Evolutionary conservation across 2,888 invertebrate species (phyloP).

Genomic region (Micoletzkya japonica): DNA sequence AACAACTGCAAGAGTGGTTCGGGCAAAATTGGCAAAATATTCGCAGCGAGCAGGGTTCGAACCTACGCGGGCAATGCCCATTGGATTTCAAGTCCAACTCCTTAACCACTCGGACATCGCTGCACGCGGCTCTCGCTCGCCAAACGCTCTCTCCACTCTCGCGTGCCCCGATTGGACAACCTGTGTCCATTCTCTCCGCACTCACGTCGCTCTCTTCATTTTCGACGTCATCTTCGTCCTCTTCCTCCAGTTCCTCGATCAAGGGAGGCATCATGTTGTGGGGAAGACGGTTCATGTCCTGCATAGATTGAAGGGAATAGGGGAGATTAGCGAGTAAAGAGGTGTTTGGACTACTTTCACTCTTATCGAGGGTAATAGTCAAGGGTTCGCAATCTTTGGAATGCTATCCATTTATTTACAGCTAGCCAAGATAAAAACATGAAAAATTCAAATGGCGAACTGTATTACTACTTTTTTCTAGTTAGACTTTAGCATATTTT

Average conservation of each 20-base stretch:
- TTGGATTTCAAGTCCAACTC: conserved; percentile 74
- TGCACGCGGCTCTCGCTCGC: conserved; percentile 17
- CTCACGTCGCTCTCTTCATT: conserved; percentile 47
- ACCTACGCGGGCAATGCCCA: conserved; percentile 74
- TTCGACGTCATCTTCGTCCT: conserved; percentile 54
- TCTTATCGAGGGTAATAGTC: no score
- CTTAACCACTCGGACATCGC: conserved; percentile 69
- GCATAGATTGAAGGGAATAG: no score
- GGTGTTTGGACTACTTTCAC: no score
- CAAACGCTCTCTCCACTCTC: not conserved
- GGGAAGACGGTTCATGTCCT: conserved; percentile 60
- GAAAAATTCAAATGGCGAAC: no score
- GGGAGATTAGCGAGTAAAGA: no score
- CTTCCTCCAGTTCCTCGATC: conserved; percentile 54
- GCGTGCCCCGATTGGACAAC: not conserved
- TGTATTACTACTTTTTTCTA: no score
- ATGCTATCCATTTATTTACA: no score
- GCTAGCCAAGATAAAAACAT: no score
- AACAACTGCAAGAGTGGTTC: conserved; percentile 14
- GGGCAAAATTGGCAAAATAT: conserved; percentile 48
- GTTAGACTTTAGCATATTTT: no score
- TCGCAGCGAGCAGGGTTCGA: conserved; percentile 71
- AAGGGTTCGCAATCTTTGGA: no score
- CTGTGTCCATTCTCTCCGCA: not conserved
- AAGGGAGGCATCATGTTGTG: conserved; percentile 58